Evolutionary conservation across 2,113 vertebrate genomes (phyloP).

Genomic region (Aegotheles bennettii): DNA sequence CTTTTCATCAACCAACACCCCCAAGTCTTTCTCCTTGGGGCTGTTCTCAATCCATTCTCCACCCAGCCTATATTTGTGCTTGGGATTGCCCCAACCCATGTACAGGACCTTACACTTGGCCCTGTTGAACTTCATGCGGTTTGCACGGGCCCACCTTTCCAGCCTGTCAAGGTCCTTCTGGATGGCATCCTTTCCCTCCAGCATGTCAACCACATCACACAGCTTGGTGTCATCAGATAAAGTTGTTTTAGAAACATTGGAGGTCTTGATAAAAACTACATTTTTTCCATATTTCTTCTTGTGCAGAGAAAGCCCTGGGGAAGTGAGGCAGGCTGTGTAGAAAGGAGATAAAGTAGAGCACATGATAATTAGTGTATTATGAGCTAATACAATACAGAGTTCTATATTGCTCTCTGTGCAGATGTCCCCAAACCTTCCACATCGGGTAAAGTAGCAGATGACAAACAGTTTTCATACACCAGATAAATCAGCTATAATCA

Average conservation of each 20-base stretch:
- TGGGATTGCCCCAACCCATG: too few relatives aligned
- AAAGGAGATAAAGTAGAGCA: constrained; percentile 21
- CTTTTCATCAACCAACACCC: too few relatives aligned
- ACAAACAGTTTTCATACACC: not conserved
- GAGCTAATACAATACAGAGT: constrained; percentile 7
- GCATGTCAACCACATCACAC: too few relatives aligned
- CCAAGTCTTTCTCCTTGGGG: too few relatives aligned
- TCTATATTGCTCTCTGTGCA: not conserved
- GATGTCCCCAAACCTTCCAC: not conserved
- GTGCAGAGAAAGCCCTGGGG: not conserved
- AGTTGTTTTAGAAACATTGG: not conserved
- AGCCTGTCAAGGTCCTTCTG: too few relatives aligned
- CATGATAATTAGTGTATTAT: constrained; percentile 3
- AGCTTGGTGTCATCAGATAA: not conserved
- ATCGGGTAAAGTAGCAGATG: constrained; percentile 14
- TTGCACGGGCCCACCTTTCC: too few relatives aligned
- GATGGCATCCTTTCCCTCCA: too few relatives aligned
- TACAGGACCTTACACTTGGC: too few relatives aligned
- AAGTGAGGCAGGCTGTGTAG: not conserved
- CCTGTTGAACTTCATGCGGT: too few relatives aligned
- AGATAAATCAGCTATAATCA: constrained; percentile 19
- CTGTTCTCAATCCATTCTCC: too few relatives aligned
- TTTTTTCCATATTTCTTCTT: not conserved
- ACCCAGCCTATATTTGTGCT: too few relatives aligned
- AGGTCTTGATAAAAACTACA: not conserved